A percentile compares a stretch with the other conserved stretches of the same genome.
Conservation (phyloP, 2,888 invertebrate genomes). For the Trissolcus brochymenae region DNA sequence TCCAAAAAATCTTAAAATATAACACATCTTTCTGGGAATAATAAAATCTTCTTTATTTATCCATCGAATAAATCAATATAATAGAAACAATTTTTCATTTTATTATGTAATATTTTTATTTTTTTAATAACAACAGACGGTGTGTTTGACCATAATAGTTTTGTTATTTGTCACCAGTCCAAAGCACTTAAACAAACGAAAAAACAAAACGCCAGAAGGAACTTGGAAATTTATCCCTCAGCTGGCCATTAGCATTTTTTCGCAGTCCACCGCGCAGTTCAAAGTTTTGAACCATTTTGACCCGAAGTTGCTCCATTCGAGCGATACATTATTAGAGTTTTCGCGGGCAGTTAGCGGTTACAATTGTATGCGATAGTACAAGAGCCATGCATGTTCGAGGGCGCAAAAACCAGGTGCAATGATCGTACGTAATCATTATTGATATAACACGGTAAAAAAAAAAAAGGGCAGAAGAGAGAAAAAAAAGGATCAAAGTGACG, state of each 20-base stretch:
- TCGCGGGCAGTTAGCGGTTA: slow-evolving; percentile 49
- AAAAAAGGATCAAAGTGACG: neutral
- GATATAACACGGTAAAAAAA: neutral
- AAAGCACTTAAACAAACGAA: slow-evolving; percentile 24
- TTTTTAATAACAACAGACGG: too few relatives aligned
- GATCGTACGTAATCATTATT: slow-evolving; percentile 32
- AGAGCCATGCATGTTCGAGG: neutral
- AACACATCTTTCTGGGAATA: too few relatives aligned
- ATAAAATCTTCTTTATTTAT: too few relatives aligned
- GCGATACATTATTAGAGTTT: slow-evolving; percentile 50
- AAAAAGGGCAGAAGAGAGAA: too few relatives aligned
- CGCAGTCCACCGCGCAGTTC: slow-evolving; percentile 5
- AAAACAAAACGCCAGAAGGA: slow-evolving; percentile 22
- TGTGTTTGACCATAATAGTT: slow-evolving; percentile 1
- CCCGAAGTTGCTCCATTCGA: slow-evolving; percentile 41
- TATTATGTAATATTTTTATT: too few relatives aligned
- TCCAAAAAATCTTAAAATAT: too few relatives aligned
- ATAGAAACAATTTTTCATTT: too few relatives aligned
- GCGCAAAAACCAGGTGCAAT: slow-evolving; percentile 18
- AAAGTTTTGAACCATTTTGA: slow-evolving; percentile 41
- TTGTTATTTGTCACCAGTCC: slow-evolving; percentile 5
- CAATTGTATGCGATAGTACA: slow-evolving; percentile 37
- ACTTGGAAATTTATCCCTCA: slow-evolving; percentile 32
- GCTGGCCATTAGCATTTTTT: slow-evolving; percentile 29
- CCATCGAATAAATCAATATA: too few relatives aligned